Evolutionary conservation across 2,113 vertebrate genomes (phyloP).

Genomic region (Xerus inauris): DNA sequence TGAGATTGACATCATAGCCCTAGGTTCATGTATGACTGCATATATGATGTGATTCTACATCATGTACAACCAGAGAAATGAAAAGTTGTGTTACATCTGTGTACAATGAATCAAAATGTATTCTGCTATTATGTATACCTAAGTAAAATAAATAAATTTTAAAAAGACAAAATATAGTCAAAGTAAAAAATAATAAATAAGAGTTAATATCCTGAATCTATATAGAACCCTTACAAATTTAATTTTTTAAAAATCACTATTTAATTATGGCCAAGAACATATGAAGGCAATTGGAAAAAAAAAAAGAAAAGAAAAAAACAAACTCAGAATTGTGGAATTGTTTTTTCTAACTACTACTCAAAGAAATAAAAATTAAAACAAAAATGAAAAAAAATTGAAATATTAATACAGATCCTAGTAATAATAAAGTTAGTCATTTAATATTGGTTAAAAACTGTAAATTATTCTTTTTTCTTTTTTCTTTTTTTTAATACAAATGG

Average conservation of each 20-base stretch:
- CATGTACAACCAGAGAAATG: too few species aligned
- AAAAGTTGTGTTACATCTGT: too few species aligned
- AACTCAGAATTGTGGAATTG: not conserved
- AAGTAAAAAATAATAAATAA: not conserved
- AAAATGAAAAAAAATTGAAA: not conserved
- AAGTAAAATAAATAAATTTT: too few species aligned
- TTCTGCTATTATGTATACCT: too few species aligned
- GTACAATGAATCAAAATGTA: too few species aligned
- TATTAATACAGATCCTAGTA: not conserved
- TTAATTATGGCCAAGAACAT: not conserved
- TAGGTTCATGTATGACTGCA: too few species aligned
- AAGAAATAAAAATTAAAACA: constrained; percentile 25
- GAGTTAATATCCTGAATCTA: not conserved
- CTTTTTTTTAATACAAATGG: too few species aligned
- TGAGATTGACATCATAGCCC: too few species aligned
- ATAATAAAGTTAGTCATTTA: not conserved
- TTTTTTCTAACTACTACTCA: not conserved
- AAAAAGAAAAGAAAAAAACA: not conserved
- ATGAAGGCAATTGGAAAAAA: not conserved
- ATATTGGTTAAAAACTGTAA: constrained; percentile 3
- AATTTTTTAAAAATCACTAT: not conserved
- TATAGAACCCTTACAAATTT: not conserved
- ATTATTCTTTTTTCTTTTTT: too few species aligned
- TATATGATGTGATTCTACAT: too few species aligned
- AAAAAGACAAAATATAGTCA: not conserved